Base-by-base conservation (phyloP, 2,888 invertebrate genomes). In the Cordilura impudica region DNA sequence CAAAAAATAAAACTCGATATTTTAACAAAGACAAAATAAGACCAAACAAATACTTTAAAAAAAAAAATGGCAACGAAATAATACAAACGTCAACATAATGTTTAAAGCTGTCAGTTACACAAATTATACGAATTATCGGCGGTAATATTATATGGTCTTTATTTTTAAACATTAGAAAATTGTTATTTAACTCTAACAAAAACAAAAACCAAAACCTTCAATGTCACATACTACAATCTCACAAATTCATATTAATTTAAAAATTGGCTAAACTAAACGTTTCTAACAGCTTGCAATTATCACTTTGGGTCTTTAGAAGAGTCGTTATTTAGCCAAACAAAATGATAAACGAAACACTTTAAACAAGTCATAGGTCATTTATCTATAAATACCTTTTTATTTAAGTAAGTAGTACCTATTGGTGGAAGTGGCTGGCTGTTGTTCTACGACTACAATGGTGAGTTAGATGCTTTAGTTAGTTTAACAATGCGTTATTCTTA, bases 91-190 rank as follows among this genome's bases (percentile, higher is more conserved):
- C 73, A 74, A 74, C 45, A 21, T 70, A 74, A 74, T 74, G 65
- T 70, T 78, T 70, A 66, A 78, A 79, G 67, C 66, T 79, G 78
- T 79, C 78, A 74, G 71, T 79, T 71, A 61, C 60, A 79, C 70
- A 74, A 79, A 79, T 75, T 79, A 79, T 51, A 74, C 74, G 70
- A 74, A 75, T 79, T 79, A 79, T 61, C 61, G 43, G 60, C 31
- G 54, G 70, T 70, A 70, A 74, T 74, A 70, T 66, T 73, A 78
- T 58, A 65, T 53, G 70, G 65, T 61, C 43, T 79, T 63, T 78
- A 74, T 66, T 49, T 56, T 60, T 56, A 47, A 54, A 21, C 29
- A 23, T 16, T 35, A 39, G 16, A 39, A 54, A 39, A 31, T 21
- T 21, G 35, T 29, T 14, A 26, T 18, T 18, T 14, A 60, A 16